phyloP scores from a whole-genome alignment of 2,888 invertebrate species.

The Odontocolon sp. region DNA sequence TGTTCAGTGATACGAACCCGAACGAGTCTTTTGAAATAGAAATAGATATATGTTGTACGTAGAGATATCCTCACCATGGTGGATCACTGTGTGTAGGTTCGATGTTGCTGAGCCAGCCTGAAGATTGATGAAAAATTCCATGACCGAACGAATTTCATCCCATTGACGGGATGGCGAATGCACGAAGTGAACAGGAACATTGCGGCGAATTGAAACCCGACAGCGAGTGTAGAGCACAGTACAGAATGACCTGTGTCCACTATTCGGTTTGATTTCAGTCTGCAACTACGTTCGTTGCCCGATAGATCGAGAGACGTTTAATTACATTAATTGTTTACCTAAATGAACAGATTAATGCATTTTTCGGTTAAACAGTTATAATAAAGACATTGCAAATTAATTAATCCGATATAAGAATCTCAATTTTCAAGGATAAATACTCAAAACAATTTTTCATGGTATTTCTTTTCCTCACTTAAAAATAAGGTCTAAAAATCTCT shows the following conservation, averaged over 20 bases:
- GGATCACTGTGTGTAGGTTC: constrained; percentile 7
- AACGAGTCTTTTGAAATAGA: constrained; percentile 25
- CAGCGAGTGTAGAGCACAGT: constrained; percentile 7
- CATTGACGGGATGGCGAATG: constrained; percentile 30
- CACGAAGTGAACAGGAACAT: constrained; percentile 32
- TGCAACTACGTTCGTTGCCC: constrained; percentile 10
- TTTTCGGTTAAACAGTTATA: too few relatives aligned
- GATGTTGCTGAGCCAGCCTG: neutral
- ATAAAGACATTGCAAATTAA: too few relatives aligned
- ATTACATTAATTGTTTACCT: constrained; percentile 41
- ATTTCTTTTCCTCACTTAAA: too few relatives aligned
- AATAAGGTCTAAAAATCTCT: too few relatives aligned
- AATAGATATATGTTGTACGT: constrained; percentile 1
- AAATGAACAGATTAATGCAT: constrained; percentile 37
- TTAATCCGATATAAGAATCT: too few relatives aligned
- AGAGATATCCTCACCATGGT: neutral
- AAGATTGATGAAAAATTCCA: constrained; percentile 46
- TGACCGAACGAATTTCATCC: constrained; percentile 45
- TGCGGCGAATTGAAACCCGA: constrained; percentile 34
- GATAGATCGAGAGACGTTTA: constrained; percentile 32
- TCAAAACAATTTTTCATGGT: too few relatives aligned
- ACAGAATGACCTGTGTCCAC: constrained; percentile 21
- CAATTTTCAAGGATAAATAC: too few relatives aligned
- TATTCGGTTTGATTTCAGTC: constrained; percentile 22
- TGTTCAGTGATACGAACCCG: neutral